Evolutionary conservation across 92 coral and sea anemone species (phyloP).

Genomic region (Pocillopora grandis): DNA sequence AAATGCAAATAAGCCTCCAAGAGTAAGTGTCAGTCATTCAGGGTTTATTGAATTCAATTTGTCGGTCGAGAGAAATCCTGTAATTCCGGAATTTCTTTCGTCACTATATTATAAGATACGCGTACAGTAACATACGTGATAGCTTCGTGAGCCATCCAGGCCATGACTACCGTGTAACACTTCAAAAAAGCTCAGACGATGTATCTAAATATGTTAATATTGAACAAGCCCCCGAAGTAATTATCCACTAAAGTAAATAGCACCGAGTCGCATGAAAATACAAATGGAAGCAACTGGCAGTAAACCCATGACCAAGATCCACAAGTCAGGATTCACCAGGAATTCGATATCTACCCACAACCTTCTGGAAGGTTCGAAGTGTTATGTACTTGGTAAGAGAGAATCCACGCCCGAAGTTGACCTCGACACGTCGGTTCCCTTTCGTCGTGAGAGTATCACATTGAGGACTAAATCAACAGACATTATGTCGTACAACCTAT

Average conservation of each 20-base stretch:
- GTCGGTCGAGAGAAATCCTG: not conserved
- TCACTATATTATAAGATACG: not conserved
- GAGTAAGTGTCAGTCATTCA: not conserved
- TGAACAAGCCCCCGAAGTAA: not conserved
- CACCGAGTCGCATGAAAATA: not conserved
- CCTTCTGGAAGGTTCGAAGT: not conserved
- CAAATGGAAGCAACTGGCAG: slow-evolving; percentile 11
- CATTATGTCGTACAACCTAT: slow-evolving; percentile 38
- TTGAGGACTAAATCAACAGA: not conserved
- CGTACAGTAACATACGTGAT: not conserved
- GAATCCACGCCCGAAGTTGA: slow-evolving; percentile 31
- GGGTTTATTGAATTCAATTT: slow-evolving; percentile 1
- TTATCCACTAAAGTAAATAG: not conserved
- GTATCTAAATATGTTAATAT: not conserved
- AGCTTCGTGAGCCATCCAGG: not conserved
- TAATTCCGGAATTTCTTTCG: not conserved
- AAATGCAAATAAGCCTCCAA: slow-evolving; percentile 27
- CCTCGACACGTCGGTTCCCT: not conserved
- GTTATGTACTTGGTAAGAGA: not conserved
- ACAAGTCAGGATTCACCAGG: slow-evolving; percentile 12
- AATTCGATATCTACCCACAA: not conserved
- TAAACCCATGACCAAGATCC: slow-evolving; percentile 24
- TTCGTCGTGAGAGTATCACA: slow-evolving; percentile 11
- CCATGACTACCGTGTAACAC: not conserved
- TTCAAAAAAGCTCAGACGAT: not conserved